Percentiles rank a stretch among this genome's conserved stretches.
These are phyloP conservation scores for Heteromyza rotundicornis DNA, from an alignment of 2,888 invertebrate genomes.

Conservation along the genomic window DNA sequence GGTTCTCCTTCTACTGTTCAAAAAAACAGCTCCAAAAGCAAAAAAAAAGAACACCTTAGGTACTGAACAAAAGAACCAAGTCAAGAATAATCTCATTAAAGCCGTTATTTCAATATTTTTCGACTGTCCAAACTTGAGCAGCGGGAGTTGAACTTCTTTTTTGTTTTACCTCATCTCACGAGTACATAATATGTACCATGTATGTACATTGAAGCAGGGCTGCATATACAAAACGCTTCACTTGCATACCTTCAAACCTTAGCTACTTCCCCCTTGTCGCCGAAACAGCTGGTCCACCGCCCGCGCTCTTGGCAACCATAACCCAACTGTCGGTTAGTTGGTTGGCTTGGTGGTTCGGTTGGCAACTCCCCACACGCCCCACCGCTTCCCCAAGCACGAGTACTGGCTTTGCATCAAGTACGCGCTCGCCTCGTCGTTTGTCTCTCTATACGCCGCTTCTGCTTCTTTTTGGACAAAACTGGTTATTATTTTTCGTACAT, in stretches of 20 bases:
- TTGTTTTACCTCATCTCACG: background rate
- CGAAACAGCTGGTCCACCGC: background rate
- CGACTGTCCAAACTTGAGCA: background rate
- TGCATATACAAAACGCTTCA: background rate
- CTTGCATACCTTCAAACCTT: slow-evolving; percentile 4
- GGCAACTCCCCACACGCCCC: background rate
- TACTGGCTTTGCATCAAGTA: slow-evolving; percentile 11
- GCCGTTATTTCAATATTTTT: slow-evolving; percentile 21
- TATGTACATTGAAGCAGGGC: background rate
- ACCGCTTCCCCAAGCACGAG: background rate
- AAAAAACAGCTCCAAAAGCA: no score
- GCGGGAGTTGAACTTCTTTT: slow-evolving; percentile 3
- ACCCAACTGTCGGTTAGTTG: background rate
- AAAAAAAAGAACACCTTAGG: no score
- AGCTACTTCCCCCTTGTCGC: background rate
- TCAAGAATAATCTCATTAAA: slow-evolving; percentile 17
- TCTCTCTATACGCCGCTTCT: slow-evolving; percentile 25
- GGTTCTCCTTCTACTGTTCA: no score
- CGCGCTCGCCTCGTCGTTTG: slow-evolving; percentile 7
- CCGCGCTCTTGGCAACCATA: background rate
- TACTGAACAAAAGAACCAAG: background rate
- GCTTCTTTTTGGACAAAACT: slow-evolving; percentile 55
- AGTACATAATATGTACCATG: no score
- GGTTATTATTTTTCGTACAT: slow-evolving; percentile 53
- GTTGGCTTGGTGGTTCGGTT: background rate